Base-by-base conservation (phyloP, 2,888 invertebrate species). In the Drosophila borborema region DNA sequence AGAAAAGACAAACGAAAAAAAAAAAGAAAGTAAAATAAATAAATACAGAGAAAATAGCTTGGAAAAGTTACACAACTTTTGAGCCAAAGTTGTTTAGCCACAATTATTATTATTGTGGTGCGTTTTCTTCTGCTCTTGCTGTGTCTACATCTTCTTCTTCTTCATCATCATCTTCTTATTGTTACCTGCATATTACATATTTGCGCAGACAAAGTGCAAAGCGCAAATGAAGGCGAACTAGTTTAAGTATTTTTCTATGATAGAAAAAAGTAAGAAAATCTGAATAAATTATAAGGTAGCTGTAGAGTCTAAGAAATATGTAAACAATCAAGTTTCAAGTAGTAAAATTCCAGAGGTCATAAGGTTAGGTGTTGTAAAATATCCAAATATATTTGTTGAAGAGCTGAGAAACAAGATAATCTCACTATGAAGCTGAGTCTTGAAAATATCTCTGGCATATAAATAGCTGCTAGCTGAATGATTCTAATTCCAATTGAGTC, bases 11-110 rank as follows among this genome's bases (percentile, higher is more conserved):
- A 34, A 34, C 28, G 28, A 34, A 34, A 34, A 34, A 34, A 34
- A 9, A 31, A 31, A 3, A 31, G 1, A 31, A 31, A 31, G 1
- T 7, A 1, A 31, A 16, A 6, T 14, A 1, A 23, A 23, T 23
- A 28, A 28, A 28, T 28, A 5, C 28, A 0, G 38, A 6, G 41
- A n/a, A 46, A 51, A 58, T 31, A 46, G 20, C 38, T 66, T 49
- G 53, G 60, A 34, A 51, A 66, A 60, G 58, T 54, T 64, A 41
- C 31, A 40, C 49, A 36, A 54, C 64, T 49, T 64, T 58, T 49
- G 31, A 45, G 43, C 49, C 64, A 77, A 77, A 77, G 56, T 72
- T 76, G 58, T 56, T 71, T 60, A 60, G 12, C 53, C 46, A 45
- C 28, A 45, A 28, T 64, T 58, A 41, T 69, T 55, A 38, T 14